These are phyloP conservation scores for Eurypyga helias DNA, from an alignment of 2,113 vertebrate species.

Conservation along the genomic window DNA sequence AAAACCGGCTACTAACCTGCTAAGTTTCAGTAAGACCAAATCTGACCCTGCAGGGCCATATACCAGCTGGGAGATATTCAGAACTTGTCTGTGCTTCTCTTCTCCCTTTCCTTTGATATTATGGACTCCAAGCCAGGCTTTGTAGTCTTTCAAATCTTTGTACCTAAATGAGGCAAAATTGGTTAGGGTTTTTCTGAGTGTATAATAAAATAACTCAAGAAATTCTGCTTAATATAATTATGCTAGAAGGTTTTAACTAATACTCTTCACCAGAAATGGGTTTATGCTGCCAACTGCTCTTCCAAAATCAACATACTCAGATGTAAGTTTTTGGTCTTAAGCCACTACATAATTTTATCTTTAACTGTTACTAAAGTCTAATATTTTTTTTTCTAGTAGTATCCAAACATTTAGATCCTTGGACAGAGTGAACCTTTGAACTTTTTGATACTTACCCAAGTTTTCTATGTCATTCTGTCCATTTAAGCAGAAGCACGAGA, in stretches of 20 bases:
- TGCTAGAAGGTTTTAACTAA: background rate
- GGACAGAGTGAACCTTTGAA: background rate
- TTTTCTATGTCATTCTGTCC: constrained; percentile 23
- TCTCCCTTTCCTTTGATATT: constrained; percentile 84
- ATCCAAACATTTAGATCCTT: background rate
- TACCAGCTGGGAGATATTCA: constrained; percentile 89
- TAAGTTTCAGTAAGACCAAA: constrained; percentile 89
- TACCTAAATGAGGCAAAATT: constrained; percentile 74
- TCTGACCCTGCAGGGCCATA: constrained; percentile 92
- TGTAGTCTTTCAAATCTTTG: constrained; percentile 92
- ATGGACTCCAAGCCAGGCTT: constrained; percentile 90
- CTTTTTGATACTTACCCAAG: background rate
- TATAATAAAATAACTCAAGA: background rate
- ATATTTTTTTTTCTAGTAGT: background rate
- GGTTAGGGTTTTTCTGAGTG: background rate
- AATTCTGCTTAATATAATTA: background rate
- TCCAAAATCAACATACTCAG: constrained; percentile 34
- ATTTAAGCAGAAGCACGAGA: background rate
- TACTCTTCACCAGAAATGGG: background rate
- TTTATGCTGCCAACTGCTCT: background rate
- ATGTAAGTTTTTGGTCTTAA: background rate
- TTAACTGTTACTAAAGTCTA: background rate
- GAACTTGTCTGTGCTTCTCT: constrained; percentile 85
- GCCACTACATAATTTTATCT: constrained; percentile 9
- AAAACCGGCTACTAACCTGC: constrained; percentile 79